These are phyloP conservation scores for Caenorhabditis inopinata DNA, from an alignment of 1,140 invertebrate genomes.

Conservation along the genomic window DNA sequence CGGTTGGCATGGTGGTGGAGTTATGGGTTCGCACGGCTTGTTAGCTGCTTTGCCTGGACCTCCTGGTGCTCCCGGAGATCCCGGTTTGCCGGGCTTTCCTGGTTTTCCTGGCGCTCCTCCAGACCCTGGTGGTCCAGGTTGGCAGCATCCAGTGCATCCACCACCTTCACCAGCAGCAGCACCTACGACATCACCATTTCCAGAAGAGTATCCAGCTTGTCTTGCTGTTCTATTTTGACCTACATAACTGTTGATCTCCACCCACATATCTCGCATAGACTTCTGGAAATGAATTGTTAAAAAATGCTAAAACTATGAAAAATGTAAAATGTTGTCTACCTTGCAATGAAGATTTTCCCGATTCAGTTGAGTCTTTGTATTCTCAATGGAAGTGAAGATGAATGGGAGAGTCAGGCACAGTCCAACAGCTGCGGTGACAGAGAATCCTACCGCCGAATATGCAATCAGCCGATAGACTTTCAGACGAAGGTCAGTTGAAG, in stretches of 20 bases:
- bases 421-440: background rate
- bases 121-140: constrained; percentile 44
- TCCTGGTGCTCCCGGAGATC: constrained; percentile 44
- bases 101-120: constrained; percentile 40
- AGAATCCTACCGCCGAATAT: constrained; percentile 1
- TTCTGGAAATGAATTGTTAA: background rate
- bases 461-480: constrained; percentile 10
- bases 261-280: constrained; percentile 38
- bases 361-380: background rate
- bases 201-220: constrained; percentile 30
- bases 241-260: background rate
- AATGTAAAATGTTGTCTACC: no score
- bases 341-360: constrained; percentile 10
- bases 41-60: constrained; percentile 30
- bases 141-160: constrained; percentile 44
- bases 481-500: constrained; percentile 5
- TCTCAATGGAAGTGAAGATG: constrained; percentile 4
- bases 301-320: background rate
- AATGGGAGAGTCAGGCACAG: constrained; percentile 7
- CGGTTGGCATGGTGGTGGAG: constrained; percentile 48
- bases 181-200: background rate
- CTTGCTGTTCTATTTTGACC: constrained; percentile 31
- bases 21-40: constrained; percentile 38
- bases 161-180: background rate
- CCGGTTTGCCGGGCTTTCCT: constrained; percentile 39